These are phyloP conservation scores for Aphrophora alni DNA, from an alignment of 2,888 invertebrate genomes.

Conservation along the genomic window DNA sequence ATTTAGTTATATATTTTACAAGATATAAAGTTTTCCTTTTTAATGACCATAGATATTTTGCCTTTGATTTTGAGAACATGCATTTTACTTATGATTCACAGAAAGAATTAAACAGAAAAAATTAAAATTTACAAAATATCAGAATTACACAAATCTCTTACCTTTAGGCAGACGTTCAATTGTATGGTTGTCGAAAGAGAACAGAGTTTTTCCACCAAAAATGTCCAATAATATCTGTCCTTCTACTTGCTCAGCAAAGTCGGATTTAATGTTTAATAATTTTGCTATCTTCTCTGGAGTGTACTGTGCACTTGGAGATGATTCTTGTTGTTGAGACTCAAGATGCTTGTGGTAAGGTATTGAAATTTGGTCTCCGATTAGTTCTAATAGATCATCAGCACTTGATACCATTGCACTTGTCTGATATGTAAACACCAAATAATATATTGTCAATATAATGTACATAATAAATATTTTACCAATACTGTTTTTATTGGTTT, in stretches of 20 bases:
- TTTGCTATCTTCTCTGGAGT: conserved; percentile 65
- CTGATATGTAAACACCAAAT: no score
- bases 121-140: no score
- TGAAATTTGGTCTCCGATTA: conserved; percentile 37
- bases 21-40: no score
- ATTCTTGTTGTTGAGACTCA: not conserved
- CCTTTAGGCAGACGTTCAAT: conserved; percentile 60
- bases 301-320: conserved; percentile 52
- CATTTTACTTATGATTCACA: no score
- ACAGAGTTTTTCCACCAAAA: conserved; percentile 60
- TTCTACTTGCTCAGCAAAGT: conserved; percentile 64
- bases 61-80: conserved; percentile 51
- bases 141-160: conserved; percentile 53
- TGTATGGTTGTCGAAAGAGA: conserved; percentile 63
- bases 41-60: no score
- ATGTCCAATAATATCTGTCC: conserved; percentile 61
- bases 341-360: conserved; percentile 27
- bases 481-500: no score
- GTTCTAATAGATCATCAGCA: conserved; percentile 55
- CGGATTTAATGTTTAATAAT: conserved; percentile 63
- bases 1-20: no score
- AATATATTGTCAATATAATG: no score
- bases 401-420: conserved; percentile 58
- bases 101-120: no score
- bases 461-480: no score